Evolutionary conservation across 2,888 invertebrate species (phyloP).

Genomic region (Drosophila anceps): DNA sequence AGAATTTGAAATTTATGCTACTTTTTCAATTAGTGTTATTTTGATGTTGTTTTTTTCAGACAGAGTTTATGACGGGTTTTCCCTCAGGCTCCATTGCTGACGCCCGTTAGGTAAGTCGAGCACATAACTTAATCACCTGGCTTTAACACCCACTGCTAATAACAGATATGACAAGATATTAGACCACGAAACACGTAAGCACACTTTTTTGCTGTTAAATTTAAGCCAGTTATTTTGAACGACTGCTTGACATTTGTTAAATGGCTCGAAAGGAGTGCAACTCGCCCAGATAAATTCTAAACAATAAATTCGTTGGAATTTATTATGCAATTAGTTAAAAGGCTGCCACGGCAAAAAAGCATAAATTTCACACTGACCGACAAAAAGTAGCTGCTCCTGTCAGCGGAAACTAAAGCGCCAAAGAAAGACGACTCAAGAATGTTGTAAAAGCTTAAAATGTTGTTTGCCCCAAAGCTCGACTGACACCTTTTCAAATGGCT

Average conservation of each 20-base stretch:
- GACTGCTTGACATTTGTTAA: conserved; percentile 63
- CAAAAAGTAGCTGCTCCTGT: conserved; percentile 55
- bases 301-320: conserved; percentile 68
- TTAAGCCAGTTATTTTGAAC: conserved; percentile 61
- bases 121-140: conserved; percentile 45
- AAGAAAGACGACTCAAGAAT: conserved; percentile 42
- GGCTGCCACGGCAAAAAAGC: conserved; percentile 25
- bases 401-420: conserved; percentile 43
- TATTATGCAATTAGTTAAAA: conserved; percentile 78
- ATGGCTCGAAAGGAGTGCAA: conserved; percentile 28
- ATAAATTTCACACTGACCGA: conserved; percentile 58
- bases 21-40: conserved; percentile 16
- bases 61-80: conserved; percentile 28
- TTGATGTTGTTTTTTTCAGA: conserved; percentile 15
- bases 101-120: conserved; percentile 47
- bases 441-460: conserved; percentile 19
- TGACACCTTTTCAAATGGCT: conserved; percentile 18
- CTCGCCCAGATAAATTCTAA: conserved; percentile 43
- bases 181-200: conserved; percentile 40
- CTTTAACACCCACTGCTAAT: conserved; percentile 46
- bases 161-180: conserved; percentile 54
- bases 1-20: conserved; percentile 39
- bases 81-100: conserved; percentile 28
- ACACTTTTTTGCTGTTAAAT: neutral
- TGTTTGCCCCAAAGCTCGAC: conserved; percentile 7